Evolutionary conservation across 2,888 invertebrate genomes (phyloP).

Genomic region (Xanthorhoe spadicearia): DNA sequence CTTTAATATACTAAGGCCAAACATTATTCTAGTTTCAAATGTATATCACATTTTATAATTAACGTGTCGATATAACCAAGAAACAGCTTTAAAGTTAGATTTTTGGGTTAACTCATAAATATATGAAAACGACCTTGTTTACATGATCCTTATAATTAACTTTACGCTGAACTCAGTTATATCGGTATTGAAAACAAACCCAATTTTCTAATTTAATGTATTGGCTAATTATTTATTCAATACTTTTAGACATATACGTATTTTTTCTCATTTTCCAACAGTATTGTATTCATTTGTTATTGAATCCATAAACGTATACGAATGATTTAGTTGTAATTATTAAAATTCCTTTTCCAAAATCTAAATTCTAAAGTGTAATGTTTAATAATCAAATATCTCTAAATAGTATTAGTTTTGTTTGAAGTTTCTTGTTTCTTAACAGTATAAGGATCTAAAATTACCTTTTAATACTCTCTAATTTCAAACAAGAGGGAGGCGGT

Average conservation of each 20-base stretch:
- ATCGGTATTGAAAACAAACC: background rate
- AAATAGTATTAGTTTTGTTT: background rate
- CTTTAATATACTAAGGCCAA: constrained; percentile 7
- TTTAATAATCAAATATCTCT: too few species aligned
- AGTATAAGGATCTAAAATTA: background rate
- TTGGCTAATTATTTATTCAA: constrained; percentile 1
- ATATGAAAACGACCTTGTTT: background rate
- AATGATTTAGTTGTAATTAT: constrained; percentile 27
- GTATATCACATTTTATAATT: background rate
- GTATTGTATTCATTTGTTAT: constrained; percentile 35
- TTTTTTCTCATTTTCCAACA: constrained; percentile 18
- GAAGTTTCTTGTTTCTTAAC: background rate
- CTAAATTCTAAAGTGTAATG: too few species aligned
- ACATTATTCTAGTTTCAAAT: background rate
- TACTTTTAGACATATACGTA: constrained; percentile 19
- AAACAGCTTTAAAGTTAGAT: background rate
- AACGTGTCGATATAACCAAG: background rate
- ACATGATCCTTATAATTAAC: background rate
- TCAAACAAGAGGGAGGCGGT: background rate
- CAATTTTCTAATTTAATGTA: background rate
- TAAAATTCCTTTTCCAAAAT: constrained; percentile 13
- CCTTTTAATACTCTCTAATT: background rate
- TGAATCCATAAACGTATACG: constrained; percentile 45
- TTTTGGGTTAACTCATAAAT: background rate
- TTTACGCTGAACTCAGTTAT: background rate